Base-by-base conservation (phyloP, 2,113 vertebrate genomes). In the Brienomyrus longianalis region DNA sequence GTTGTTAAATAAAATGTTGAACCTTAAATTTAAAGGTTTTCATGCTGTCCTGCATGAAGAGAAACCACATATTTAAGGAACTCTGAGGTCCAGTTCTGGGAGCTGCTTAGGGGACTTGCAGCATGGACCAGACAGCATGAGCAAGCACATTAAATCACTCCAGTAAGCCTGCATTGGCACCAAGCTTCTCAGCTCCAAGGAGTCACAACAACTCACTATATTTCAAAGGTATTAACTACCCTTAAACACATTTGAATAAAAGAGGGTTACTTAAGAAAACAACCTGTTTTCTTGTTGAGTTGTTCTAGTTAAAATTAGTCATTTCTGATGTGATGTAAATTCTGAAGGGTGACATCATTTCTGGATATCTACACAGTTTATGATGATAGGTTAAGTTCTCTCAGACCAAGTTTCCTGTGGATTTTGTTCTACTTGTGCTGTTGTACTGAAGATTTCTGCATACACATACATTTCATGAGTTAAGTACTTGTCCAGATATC, bases 91-190 rank as follows among this genome's bases (percentile, higher is more conserved):
- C n/a, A 52, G 3, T 86, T 86, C n/a, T 27, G n/a, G 13, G 39
- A 31, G 10, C 9, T 45, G 7, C 43, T 83, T 21, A 83, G 23
- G 45, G 31, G 23, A 52, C n/a, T n/a, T 86, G 11, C 9, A 86
- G 47, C 19, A 51, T 31, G 50, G 50, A 11, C 62, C 48, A 51
- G 10, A 17, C 48, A 15, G 23, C 47, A 86, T 86, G 83, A 50
- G 43, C 10, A 31, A 86, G 89, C 88, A 90, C 83, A 90, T 89
- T 88, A 89, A 88, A 35, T 59, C 62, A 19, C 35, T 89, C 88
- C 89, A 83, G 89, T 90, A 88, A 90, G 9, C 90, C 70, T 21
- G 84, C 90, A 84, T 91, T 77, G 66, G 80, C 31, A 50, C 84
- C 83, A 91, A 86, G 43, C 39, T 35, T 66, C 86, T 80, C 43